Evolutionary conservation across 1,140 invertebrate genomes (phyloP).

Genomic region (Leptinotarsa defecta): DNA sequence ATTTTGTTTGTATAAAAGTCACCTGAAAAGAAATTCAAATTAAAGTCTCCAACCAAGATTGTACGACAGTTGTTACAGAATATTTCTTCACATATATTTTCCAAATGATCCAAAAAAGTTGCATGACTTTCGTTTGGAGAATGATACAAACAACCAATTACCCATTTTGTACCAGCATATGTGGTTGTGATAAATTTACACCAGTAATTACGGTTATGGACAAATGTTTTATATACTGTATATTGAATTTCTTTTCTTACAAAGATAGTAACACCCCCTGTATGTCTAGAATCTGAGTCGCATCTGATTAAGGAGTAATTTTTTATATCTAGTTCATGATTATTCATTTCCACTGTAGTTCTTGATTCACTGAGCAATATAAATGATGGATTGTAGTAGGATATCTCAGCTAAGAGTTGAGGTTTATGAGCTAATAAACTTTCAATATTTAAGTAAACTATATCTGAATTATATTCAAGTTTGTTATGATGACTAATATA

Average conservation of each 20-base stretch:
- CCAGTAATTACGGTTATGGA: conserved; percentile 17
- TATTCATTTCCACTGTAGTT: conserved; percentile 17
- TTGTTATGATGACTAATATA: conserved; percentile 8
- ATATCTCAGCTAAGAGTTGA: conserved; percentile 13
- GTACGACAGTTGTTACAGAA: conserved; percentile 13
- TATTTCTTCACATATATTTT: too few relatives aligned
- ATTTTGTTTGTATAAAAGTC: conserved; percentile 14
- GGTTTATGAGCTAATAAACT: conserved; percentile 11
- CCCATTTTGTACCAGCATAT: conserved; percentile 13
- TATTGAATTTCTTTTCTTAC: conserved; percentile 20
- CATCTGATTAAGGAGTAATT: conserved; percentile 13
- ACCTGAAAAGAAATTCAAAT: conserved; percentile 12
- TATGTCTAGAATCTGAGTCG: conserved; percentile 8
- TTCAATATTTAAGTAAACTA: conserved; percentile 16
- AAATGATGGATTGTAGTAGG: conserved; percentile 13
- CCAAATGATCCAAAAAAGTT: conserved; percentile 15
- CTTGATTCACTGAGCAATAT: conserved; percentile 19
- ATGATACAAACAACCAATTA: conserved; percentile 16
- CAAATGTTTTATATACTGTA: conserved; percentile 13
- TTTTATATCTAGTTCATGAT: conserved; percentile 18
- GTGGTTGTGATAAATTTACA: conserved; percentile 14
- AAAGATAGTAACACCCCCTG: conserved; percentile 17
- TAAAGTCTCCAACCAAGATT: conserved; percentile 11
- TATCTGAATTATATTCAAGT: conserved; percentile 16
- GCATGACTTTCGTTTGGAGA: conserved; percentile 18